Evolutionary conservation across 23 tunicate genomes (phyloP).

Genomic region (Trididemnum miniatum): DNA sequence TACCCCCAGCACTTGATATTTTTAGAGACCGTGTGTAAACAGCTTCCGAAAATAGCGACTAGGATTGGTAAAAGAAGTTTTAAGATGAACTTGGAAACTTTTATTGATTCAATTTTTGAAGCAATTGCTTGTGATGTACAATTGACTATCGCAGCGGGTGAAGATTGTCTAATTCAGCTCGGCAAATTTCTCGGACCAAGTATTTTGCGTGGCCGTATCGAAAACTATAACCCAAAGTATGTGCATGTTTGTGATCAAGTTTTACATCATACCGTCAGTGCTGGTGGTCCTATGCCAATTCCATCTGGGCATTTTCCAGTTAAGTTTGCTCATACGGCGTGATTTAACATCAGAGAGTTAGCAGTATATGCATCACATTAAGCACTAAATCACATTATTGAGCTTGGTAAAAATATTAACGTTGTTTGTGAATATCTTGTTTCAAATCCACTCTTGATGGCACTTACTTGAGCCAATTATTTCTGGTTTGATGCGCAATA

Average conservation of each 20-base stretch:
- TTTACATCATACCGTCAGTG: not conserved
- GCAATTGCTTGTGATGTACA: slow-evolving; percentile 64
- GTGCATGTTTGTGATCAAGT: slow-evolving; percentile 23
- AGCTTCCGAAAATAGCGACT: slow-evolving; percentile 70
- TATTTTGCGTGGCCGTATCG: slow-evolving; percentile 81
- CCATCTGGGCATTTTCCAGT: not conserved
- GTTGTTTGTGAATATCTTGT: too few species aligned
- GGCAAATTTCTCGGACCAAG: slow-evolving; percentile 70
- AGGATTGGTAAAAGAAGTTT: slow-evolving; percentile 65
- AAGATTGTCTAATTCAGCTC: slow-evolving; percentile 71
- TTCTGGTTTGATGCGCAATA: too few species aligned
- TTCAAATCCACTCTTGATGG: too few species aligned
- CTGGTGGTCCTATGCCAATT: not conserved
- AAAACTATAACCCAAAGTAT: slow-evolving; percentile 32
- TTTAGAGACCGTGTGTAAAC: slow-evolving; percentile 77
- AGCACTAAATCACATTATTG: too few species aligned
- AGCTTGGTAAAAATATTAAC: too few species aligned
- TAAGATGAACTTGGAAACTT: slow-evolving; percentile 66
- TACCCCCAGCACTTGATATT: slow-evolving; percentile 75
- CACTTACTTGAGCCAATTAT: too few species aligned
- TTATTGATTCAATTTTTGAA: slow-evolving; percentile 75
- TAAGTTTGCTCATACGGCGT: not conserved
- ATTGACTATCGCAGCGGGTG: slow-evolving; percentile 77
- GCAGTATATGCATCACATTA: too few species aligned
- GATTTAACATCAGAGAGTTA: too few species aligned